Evolutionary conservation across 2,888 invertebrate species (phyloP), one percentile per base, ranked within the genome.

Genomic region (Ischnus inquisitorius): DNA sequence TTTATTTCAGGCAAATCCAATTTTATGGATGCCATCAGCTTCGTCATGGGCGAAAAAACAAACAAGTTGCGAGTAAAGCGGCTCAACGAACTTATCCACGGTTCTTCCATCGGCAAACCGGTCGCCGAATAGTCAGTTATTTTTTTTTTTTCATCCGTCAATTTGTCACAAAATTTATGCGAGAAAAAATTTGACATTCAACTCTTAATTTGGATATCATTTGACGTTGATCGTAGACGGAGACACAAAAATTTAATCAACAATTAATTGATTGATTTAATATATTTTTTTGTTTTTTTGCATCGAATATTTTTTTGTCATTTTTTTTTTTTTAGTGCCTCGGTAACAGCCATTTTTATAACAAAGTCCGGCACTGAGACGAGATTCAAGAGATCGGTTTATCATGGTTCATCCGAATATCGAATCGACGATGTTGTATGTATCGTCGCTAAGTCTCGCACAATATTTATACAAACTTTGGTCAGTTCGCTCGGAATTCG

Each of bases 1-100:
- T 79, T 43, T 28, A 22, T 94, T 94, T 25, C 91, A 98, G 99
- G 99, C 2, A 99, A 99, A 94, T 99, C 99, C 0, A 99, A 99
- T 94, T 98, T 99, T 93, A 99, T 99, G 99, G 99, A 99, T 92
- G 99, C 99, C 74, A 99, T 99, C 86, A 99, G 99, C 95, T 99
- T 99, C 95, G 99, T 99, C 79, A 98, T 99, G 97, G 99, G 99
- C 2, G 99, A 99, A 93, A 98, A 98, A 93, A 99, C 99, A 0
- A 97, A 97, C 5, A 97, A 98, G 91, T 95, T 99, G 54, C 96
- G 99, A 89, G 99, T 99, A 0, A 98, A 98, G 92, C 96, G 98
- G 67, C 95, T 99, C 6, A 97, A 97, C 92, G 99, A 99, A 94
- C 95, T 99, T 34, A 99, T 99, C 90, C 99, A 99, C 94, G 99